Conservation (phyloP, 2,888 invertebrate species). For the Drosophila neotestacea region DNA sequence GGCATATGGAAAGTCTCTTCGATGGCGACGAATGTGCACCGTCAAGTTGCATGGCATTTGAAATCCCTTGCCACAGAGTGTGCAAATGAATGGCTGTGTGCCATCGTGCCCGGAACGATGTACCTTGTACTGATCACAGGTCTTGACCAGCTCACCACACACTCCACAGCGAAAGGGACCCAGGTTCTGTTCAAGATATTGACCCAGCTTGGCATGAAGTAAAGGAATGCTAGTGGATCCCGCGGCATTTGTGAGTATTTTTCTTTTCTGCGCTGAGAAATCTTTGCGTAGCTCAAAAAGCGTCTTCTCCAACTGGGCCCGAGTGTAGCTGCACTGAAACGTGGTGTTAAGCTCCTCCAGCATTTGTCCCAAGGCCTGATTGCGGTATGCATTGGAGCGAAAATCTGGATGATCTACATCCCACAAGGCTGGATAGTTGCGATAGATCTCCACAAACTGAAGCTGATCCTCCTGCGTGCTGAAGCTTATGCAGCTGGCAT, state of each 20-base stretch:
- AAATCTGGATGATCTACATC: slow-evolving; percentile 82
- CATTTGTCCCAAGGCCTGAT: slow-evolving; percentile 75
- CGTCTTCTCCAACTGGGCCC: slow-evolving; percentile 78
- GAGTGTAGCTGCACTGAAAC: slow-evolving; percentile 45
- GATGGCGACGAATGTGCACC: slow-evolving; percentile 77
- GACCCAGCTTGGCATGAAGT: slow-evolving; percentile 66
- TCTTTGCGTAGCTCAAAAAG: slow-evolving; percentile 72
- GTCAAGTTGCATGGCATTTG: slow-evolving; percentile 80
- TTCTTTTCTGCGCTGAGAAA: slow-evolving; percentile 73
- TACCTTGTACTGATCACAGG: slow-evolving; percentile 81
- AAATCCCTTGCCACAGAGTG: slow-evolving; percentile 80
- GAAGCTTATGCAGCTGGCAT: slow-evolving; percentile 66
- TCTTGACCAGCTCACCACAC: slow-evolving; percentile 73
- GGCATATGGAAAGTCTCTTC: slow-evolving; percentile 79
- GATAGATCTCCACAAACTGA: slow-evolving; percentile 80
- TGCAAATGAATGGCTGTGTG: slow-evolving; percentile 78
- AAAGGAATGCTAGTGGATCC: slow-evolving; percentile 49
- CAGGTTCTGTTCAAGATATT: slow-evolving; percentile 71
- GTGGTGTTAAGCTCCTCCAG: slow-evolving; percentile 70
- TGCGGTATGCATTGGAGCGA: slow-evolving; percentile 77
- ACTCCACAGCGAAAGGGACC: slow-evolving; percentile 79
- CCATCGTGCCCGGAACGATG: slow-evolving; percentile 79
- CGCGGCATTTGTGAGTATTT: slow-evolving; percentile 54
- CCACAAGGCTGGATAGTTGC: slow-evolving; percentile 75
- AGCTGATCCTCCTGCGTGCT: slow-evolving; percentile 63